Base-by-base conservation (phyloP, 1,140 invertebrate genomes). In the Drosophila asahinai region DNA sequence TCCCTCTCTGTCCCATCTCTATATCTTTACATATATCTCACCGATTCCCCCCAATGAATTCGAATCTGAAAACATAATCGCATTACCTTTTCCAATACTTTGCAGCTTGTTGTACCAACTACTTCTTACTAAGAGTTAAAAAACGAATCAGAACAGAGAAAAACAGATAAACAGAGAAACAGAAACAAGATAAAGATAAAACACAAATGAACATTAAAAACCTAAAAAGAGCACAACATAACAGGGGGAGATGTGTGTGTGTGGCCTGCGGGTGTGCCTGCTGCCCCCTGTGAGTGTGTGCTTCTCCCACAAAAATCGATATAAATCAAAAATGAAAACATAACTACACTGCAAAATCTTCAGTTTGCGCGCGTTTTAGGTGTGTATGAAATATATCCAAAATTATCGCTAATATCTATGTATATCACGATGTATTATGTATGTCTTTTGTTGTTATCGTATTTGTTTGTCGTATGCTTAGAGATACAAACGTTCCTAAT, bases 101-200 rank as follows among this genome's bases (percentile, higher is more conserved):
- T 91, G 83, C 84, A 87, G 84, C 79, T 89, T 91, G 81, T 89
- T 91, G 81, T 92, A 81, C 83, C 90, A 91, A 86, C 90, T 81
- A 81, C 90, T 91, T 86, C 90, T 84, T 91, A 86, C 77, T 83
- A 91, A 90, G 90, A 71, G 63, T 75, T 72, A 68, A 70, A 70
- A 77, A 75, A 67, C 48, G 71, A 77, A 75, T 77, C 25, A 47
- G 64, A 77, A 74, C 54, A 57, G 36, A 62, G 49, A 78, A 75
- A 83, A 83, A 80, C 52, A 78, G 52, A 81, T 89, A 60, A 33
- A 9, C 33, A 33, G 33, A 33, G 33, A 33, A 33, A 33, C 33
- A 33, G 52, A 81, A 87, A 60, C 55, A 83, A 61, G 57, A 77
- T 67, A 71, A 75, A 65, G 42, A 86, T 57, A 73, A 68, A 78